Evolutionary conservation across 1,140 invertebrate species (phyloP).

Genomic region (Trichoplusia ni): DNA sequence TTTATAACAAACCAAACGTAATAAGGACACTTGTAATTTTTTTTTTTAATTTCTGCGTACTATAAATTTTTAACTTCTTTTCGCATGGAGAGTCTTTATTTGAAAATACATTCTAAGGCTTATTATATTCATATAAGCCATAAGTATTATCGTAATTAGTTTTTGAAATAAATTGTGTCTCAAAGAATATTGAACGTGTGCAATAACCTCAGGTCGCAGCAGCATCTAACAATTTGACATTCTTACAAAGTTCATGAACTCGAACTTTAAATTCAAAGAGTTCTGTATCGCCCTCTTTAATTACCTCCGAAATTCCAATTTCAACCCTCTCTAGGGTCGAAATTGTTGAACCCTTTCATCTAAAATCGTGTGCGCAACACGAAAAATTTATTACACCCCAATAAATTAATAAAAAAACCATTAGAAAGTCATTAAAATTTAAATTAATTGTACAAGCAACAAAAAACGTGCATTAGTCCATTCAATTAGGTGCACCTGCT

Average conservation of each 20-base stretch:
- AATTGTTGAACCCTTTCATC: conserved; percentile 9
- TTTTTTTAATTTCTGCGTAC: too few species aligned
- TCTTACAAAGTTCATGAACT: conserved; percentile 2
- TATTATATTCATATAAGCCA: too few species aligned
- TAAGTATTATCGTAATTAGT: too few species aligned
- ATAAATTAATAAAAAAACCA: conserved; percentile 29
- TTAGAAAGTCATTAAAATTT: conserved; percentile 23
- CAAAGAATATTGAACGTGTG: too few species aligned
- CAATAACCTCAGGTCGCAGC: too few species aligned
- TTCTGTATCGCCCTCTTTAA: conserved; percentile 7
- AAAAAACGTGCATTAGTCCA: conserved; percentile 19
- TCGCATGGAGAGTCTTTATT: too few species aligned
- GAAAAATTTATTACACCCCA: conserved; percentile 22
- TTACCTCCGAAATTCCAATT: conserved; percentile 17
- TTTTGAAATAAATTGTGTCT: too few species aligned
- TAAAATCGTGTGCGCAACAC: conserved; percentile 13
- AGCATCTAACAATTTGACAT: neutral
- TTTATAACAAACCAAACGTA: too few species aligned
- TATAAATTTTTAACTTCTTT: too few species aligned
- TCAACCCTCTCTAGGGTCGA: conserved; percentile 1
- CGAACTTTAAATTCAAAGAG: neutral
- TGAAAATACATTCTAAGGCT: too few species aligned
- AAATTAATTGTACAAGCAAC: conserved; percentile 16
- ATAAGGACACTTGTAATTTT: too few species aligned
- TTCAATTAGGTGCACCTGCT: conserved; percentile 26